phyloP scores from a whole-genome alignment of 64 coral and sea anemone species.

The Dendronephthya gigantea region DNA sequence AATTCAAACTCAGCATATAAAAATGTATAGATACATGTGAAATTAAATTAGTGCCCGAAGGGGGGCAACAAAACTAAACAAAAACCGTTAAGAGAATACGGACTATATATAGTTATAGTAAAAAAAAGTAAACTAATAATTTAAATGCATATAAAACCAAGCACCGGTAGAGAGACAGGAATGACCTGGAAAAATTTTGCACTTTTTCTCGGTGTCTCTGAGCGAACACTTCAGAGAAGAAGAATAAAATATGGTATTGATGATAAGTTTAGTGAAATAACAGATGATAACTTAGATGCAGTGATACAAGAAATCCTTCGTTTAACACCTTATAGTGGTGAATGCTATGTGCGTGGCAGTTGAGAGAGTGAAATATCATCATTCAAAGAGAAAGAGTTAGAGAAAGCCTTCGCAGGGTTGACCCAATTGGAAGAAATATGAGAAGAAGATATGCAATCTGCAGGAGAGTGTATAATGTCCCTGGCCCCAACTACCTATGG shows the following conservation, averaged over 20 bases:
- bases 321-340: background rate
- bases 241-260: constrained; percentile 1
- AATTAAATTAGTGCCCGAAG: constrained; percentile 2
- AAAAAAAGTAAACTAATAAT: no score
- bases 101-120: no score
- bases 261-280: constrained; percentile 1
- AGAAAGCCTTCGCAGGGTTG: background rate
- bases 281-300: background rate
- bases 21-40: background rate
- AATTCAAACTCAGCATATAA: background rate
- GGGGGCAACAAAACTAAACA: constrained; percentile 1
- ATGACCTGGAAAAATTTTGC: no score
- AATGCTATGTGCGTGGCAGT: background rate
- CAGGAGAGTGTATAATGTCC: background rate
- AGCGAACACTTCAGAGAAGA: no score
- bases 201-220: no score
- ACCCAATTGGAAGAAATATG: background rate
- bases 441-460: background rate
- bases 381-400: background rate
- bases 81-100: background rate
- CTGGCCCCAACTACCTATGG: background rate
- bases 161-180: no score
- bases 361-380: background rate
- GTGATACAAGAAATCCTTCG: background rate
- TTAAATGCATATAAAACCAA: no score